These are phyloP conservation scores for Narcine bancroftii DNA, from an alignment of 2,113 vertebrate genomes.

Conservation along the genomic window DNA sequence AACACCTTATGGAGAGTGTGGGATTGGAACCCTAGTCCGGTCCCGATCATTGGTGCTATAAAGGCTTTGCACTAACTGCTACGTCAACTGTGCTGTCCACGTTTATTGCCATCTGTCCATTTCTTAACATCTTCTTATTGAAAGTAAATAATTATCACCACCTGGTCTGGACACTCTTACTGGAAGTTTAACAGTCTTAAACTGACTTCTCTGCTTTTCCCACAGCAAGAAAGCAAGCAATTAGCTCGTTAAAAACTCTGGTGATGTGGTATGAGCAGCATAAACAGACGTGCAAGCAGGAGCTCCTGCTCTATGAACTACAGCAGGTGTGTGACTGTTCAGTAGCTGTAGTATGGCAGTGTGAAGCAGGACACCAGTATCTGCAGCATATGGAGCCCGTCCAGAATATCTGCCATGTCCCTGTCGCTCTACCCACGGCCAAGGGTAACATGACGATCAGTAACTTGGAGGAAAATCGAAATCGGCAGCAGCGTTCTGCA, in stretches of 20 bases:
- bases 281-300: conserved; percentile 65
- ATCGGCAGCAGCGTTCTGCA: conserved; percentile 37
- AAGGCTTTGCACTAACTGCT: too few relatives aligned
- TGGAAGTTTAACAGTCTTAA: background rate
- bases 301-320: conserved; percentile 68
- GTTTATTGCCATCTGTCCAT: background rate
- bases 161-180: background rate
- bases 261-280: conserved; percentile 83
- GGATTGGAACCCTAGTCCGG: too few relatives aligned
- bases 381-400: conserved; percentile 73
- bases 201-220: background rate
- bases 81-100: too few relatives aligned
- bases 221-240: conserved; percentile 58
- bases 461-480: conserved; percentile 59
- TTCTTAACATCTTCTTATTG: background rate
- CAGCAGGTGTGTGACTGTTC: conserved; percentile 64
- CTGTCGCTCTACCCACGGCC: background rate
- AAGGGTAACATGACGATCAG: conserved; percentile 43
- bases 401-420: conserved; percentile 45
- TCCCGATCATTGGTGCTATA: too few relatives aligned
- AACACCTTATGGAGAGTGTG: too few relatives aligned
- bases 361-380: conserved; percentile 71
- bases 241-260: conserved; percentile 68
- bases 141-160: background rate
- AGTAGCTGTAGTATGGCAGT: conserved; percentile 75